Conservation (phyloP, 2,888 invertebrate genomes). For the Metalampra italica region DNA sequence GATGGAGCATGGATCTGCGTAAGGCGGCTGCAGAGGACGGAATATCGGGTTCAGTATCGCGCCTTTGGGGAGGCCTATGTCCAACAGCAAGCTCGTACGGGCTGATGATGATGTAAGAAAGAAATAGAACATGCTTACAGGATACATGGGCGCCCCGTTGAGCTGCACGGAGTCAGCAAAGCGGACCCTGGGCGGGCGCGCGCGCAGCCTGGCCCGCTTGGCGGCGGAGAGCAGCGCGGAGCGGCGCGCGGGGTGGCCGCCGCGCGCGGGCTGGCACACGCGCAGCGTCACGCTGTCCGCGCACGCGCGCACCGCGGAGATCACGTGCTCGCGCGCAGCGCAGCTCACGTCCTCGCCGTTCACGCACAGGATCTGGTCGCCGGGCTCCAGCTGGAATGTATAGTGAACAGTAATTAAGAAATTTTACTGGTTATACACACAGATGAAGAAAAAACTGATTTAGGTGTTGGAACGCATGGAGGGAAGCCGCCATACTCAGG, state of each 20-base stretch:
- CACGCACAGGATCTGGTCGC: conserved; percentile 93
- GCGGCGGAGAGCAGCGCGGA: conserved; percentile 93
- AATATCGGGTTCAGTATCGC: no score
- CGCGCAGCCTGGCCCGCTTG: conserved; percentile 88
- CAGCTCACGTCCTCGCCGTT: conserved; percentile 94
- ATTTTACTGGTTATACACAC: no score
- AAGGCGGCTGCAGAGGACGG: no score
- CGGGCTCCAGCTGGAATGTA: conserved; percentile 85
- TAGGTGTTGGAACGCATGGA: no score
- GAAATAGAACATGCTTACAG: conserved; percentile 72
- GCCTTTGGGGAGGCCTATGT: no score
- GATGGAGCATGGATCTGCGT: no score
- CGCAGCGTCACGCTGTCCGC: conserved; percentile 85
- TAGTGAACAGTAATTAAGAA: background rate
- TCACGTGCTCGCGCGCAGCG: conserved; percentile 92
- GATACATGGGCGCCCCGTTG: conserved; percentile 89
- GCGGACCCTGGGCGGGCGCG: conserved; percentile 89
- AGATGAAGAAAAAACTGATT: no score
- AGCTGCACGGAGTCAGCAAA: conserved; percentile 94
- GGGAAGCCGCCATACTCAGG: no score
- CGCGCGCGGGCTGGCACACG: conserved; percentile 89
- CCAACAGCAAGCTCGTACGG: no score
- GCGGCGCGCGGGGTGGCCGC: conserved; percentile 79
- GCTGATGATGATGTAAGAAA: no score
- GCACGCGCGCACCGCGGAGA: conserved; percentile 91